These are phyloP conservation scores for Cololabis saira DNA, from an alignment of 2,113 vertebrate genomes.

Conservation along the genomic window DNA sequence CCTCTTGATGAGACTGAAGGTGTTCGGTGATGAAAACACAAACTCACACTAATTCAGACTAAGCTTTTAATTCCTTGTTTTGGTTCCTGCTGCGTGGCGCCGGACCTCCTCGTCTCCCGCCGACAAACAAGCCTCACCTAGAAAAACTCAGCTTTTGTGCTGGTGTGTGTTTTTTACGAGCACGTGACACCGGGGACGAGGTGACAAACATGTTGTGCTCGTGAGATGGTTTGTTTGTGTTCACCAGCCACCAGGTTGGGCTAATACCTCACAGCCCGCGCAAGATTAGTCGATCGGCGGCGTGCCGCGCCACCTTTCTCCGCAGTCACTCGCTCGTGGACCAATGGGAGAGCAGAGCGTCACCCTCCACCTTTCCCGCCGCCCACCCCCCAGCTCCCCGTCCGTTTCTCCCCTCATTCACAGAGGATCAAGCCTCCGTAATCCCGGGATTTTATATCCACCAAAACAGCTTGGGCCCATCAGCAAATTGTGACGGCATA, in stretches of 20 bases:
- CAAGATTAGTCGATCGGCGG: slow-evolving; percentile 39
- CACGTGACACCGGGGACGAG: slow-evolving; percentile 43
- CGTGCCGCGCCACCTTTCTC: slow-evolving; percentile 21
- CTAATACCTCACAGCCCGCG: slow-evolving; percentile 41
- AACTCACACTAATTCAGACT: slow-evolving; percentile 15
- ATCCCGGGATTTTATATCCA: slow-evolving; percentile 96
- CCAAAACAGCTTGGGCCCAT: slow-evolving; percentile 99
- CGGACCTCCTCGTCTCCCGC: slow-evolving; percentile 25
- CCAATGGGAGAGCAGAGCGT: slow-evolving; percentile 22
- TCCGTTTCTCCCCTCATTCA: slow-evolving; percentile 75
- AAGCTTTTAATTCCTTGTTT: slow-evolving; percentile 54
- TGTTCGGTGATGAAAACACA: too few relatives aligned
- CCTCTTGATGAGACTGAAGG: too few relatives aligned
- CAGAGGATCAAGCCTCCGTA: slow-evolving; percentile 88
- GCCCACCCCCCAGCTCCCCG: slow-evolving; percentile 24
- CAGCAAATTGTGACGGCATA: slow-evolving; percentile 98
- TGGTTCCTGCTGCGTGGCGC: slow-evolving; percentile 2
- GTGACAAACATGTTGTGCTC: slow-evolving; percentile 73
- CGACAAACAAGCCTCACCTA: slow-evolving; percentile 24
- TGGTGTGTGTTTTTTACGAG: slow-evolving; percentile 18
- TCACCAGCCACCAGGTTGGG: slow-evolving; percentile 35
- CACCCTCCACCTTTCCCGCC: slow-evolving; percentile 40
- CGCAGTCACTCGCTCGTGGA: background rate
- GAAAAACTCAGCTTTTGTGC: slow-evolving; percentile 30
- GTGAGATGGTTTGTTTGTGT: slow-evolving; percentile 43